Conservation (phyloP, 2,888 invertebrate species). For the Epistrophe grossulariae region DNA sequence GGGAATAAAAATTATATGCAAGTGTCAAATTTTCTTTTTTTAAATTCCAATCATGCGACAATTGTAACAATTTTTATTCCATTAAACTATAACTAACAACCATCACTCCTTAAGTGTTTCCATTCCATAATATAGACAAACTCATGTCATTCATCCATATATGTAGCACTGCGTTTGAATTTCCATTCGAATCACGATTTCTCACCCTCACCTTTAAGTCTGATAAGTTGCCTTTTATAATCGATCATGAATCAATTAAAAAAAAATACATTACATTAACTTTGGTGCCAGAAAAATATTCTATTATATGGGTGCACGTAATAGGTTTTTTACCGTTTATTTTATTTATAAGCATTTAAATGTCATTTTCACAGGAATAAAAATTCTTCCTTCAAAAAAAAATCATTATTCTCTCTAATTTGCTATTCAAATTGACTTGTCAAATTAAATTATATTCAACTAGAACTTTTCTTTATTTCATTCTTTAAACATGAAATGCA, state of each 20-base stretch:
- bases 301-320: slow-evolving; percentile 18
- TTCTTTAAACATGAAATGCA: slow-evolving; percentile 57
- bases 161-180: background rate
- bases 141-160: slow-evolving; percentile 4
- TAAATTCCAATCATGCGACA: slow-evolving; percentile 10
- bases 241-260: slow-evolving; percentile 56
- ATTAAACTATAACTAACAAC: background rate
- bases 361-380: slow-evolving; percentile 5
- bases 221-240: slow-evolving; percentile 31
- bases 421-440: slow-evolving; percentile 66
- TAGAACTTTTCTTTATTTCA: slow-evolving; percentile 42
- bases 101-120: slow-evolving; percentile 3
- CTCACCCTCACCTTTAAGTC: slow-evolving; percentile 37
- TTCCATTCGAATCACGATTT: slow-evolving; percentile 48
- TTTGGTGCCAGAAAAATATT: slow-evolving; percentile 11
- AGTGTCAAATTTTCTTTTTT: background rate
- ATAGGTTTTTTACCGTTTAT: slow-evolving; percentile 23
- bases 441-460: slow-evolving; percentile 37
- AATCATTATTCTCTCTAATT: slow-evolving; percentile 41
- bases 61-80: slow-evolving; percentile 20
- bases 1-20: background rate
- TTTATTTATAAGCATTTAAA: slow-evolving; percentile 11
- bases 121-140: slow-evolving; percentile 15
- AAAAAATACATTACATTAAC: background rate
- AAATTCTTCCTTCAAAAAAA: slow-evolving; percentile 62